These are phyloP conservation scores for Cyphomyrus discorhynchus DNA, from an alignment of 2,113 vertebrate genomes.

Conservation along the genomic window DNA sequence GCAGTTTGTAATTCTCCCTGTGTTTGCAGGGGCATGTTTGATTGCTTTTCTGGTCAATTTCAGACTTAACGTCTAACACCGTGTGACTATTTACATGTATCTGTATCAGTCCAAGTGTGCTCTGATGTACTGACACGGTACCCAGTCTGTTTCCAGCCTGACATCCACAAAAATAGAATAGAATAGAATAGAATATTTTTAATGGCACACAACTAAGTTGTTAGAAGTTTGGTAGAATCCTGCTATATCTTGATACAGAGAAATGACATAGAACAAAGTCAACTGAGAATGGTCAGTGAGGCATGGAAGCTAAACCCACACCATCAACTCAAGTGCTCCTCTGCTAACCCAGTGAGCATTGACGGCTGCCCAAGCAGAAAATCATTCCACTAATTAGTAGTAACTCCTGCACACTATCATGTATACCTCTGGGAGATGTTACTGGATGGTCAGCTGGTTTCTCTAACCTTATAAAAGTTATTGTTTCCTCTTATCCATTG, in stretches of 20 bases:
- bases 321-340: neutral
- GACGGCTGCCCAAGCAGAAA: neutral
- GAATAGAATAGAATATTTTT: neutral
- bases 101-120: neutral
- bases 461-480: neutral
- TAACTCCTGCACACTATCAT: neutral
- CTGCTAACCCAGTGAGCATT: neutral
- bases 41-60: neutral
- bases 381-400: neutral
- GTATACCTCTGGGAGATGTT: neutral
- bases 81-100: neutral
- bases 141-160: neutral
- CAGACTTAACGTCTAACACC: neutral
- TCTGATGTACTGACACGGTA: neutral
- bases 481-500: neutral
- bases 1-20: neutral
- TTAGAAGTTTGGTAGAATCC: neutral
- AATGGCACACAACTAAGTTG: neutral
- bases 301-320: neutral
- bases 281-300: neutral
- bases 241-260: neutral
- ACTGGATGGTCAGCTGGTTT: neutral
- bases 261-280: neutral
- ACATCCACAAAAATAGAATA: neutral
- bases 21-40: neutral